Evolutionary conservation across 2,797 vertebrate species (phyloP), one percentile per base, ranked within the genome.

Genomic region (Lacerta bilineata): DNA sequence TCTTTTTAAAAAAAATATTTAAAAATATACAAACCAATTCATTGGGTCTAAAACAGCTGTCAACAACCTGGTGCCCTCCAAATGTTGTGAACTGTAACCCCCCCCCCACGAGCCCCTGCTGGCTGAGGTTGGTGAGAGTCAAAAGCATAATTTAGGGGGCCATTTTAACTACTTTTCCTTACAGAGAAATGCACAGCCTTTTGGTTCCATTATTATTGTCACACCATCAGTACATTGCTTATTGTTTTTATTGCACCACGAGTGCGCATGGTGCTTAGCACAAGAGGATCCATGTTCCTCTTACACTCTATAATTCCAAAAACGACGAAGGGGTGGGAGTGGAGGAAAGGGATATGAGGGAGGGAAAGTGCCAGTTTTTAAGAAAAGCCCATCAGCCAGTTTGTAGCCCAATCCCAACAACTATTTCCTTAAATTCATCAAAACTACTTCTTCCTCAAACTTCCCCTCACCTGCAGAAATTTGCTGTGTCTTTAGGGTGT

Each of bases 341-440:
- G 50, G 50, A 55, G 50, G 50, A 55, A 55, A 55, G 50, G 50
- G 3, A 55, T 55, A 55, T 3, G 3, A 55, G 50, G 50, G 50
- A 55, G 3, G 50, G 13, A 4, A 55, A 55, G 11, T 71, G 10
- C 15, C 25, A 71, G 27, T 71, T 10, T 71, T 8, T 23, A 33
- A 72, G n/a, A 72, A 90, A 94, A 95, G 91, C 39, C 25, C 77
- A 85, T 93, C 90, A 92, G 92, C 80, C 64, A 77, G 66, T 91
- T 93, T n/a, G 87, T 87, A 69, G 84, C 86, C 88, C 90, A 93
- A 88, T 77, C 84, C 82, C 94, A 93, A 92, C 90, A 92, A 90
- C 91, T 87, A 91, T 91, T 94, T 93, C 93, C 95, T 92, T 90
- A 91, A 94, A 93, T 93, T 91, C 91, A 88, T 92, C 93, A 89